Evolutionary conservation across 2,113 vertebrate species (phyloP).

Genomic region (Cairina moschata): DNA sequence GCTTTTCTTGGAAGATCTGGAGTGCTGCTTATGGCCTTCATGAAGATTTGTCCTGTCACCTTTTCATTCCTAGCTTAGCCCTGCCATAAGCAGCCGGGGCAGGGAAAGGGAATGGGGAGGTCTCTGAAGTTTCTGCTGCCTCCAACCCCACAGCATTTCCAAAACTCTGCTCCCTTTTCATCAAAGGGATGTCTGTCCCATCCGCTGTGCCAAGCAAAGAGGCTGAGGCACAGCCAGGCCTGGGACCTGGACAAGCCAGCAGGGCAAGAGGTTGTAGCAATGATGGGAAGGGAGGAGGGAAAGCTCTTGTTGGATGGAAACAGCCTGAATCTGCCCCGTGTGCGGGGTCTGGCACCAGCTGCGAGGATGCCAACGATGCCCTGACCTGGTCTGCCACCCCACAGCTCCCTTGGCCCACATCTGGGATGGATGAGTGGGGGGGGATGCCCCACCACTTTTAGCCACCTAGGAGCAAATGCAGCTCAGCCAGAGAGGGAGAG

Average conservation of each 20-base stretch:
- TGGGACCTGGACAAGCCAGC: neutral
- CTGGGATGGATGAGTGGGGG: neutral
- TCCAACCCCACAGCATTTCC: neutral
- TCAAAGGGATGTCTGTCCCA: accelerated
- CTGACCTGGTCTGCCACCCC: neutral
- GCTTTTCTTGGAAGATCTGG: neutral
- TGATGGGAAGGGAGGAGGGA: neutral
- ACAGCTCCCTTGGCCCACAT: neutral
- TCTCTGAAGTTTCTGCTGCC: neutral
- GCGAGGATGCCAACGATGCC: accelerated
- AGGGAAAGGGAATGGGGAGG: neutral
- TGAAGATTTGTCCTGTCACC: accelerated
- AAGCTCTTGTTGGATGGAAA: neutral
- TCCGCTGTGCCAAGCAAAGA: neutral
- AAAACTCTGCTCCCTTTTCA: neutral
- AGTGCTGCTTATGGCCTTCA: neutral
- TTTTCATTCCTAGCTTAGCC: neutral
- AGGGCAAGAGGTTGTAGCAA: neutral
- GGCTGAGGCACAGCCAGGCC: neutral
- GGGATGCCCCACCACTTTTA: accelerated
- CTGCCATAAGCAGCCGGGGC: neutral
- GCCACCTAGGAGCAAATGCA: accelerated
- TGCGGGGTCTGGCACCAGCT: neutral
- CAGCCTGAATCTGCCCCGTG: accelerated
- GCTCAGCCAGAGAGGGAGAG: neutral